Base-by-base conservation (phyloP, 1,140 invertebrate genomes). In the Melanaphis sacchari region DNA sequence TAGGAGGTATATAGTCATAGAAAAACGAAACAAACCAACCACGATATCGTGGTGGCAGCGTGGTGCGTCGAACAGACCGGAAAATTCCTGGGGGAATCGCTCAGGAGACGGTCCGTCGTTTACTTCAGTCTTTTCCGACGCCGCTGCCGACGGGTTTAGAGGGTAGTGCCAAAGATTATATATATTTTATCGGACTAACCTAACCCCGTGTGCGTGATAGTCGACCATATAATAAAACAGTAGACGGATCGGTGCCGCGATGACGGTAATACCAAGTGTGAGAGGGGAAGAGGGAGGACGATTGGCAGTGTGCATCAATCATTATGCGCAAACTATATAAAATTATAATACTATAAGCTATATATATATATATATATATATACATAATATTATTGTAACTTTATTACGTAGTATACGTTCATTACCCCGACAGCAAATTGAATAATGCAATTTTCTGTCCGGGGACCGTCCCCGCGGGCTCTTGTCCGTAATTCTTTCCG, bases 281-380 rank as follows among this genome's bases (percentile, higher is more conserved):
- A 15, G 31, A 5, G 59, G 59, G 7, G 31, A n/a, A 1, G 15
- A 31, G 26, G 31, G 59, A 31, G 41, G 18, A 46, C 85, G 43
- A 46, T 46, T 43, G 85, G 43, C 85, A 46, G n/a, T 59, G 89
- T 90, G 52, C 89, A 90, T 90, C 49, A 36, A 59, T 90, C 49
- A 90, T 90, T 38, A n/a, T 49, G 31, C 46, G 43, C 46, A 26
- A n/a, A 52, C 87, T 38, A 52, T 82, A 82, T 82, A 82, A 36
- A 36, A 82, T 38, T 36, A 76, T 76, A 38, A 82, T 82, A 38
- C 36, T 38, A 82, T 38, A 38, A 38, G 6, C 76, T 4, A 22
- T 21, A 38, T 38, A 38, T 41, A 84, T 31, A 41, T 84, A 41
- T 66, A 66, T 31, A 66, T 66, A 31, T 59, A 59, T 54, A 54